Conservation (phyloP, 2,797 vertebrate species). For the Lepidocolaptes lacrymiger region DNA sequence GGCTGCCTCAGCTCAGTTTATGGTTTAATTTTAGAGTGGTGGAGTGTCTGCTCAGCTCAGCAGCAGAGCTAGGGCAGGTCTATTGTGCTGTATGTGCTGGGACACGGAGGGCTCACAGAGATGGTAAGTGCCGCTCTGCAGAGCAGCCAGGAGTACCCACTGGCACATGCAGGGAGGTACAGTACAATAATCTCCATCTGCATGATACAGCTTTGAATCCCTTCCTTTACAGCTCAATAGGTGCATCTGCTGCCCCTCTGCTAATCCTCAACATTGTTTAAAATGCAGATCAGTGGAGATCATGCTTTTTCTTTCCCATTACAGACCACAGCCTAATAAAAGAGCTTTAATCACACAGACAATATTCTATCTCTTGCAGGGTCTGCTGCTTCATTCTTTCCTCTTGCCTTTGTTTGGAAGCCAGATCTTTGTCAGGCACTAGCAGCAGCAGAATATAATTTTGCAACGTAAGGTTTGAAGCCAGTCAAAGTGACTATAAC, state of each 20-base stretch:
- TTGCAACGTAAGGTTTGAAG: not conserved
- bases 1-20: not conserved
- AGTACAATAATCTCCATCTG: slow-evolving; percentile 58
- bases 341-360: slow-evolving; percentile 38
- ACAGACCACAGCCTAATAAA: slow-evolving; percentile 33
- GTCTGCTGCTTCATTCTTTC: slow-evolving; percentile 27
- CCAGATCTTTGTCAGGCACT: slow-evolving; percentile 9
- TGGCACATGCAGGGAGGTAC: not conserved
- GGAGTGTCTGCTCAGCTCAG: not conserved
- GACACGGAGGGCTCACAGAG: not conserved
- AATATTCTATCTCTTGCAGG: slow-evolving; percentile 35
- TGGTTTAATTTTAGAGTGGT: not conserved
- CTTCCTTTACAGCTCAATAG: slow-evolving; percentile 55
- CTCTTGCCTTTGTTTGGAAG: slow-evolving; percentile 56
- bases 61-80: not conserved
- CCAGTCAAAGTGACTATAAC: not conserved
- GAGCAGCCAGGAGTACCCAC: not conserved
- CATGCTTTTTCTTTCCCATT: slow-evolving; percentile 6
- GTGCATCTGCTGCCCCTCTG: slow-evolving; percentile 58
- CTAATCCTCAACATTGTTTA: slow-evolving; percentile 60
- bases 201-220: not conserved
- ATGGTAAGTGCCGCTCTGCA: not conserved
- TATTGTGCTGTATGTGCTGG: not conserved
- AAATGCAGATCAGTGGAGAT: slow-evolving; percentile 61
- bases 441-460: slow-evolving; percentile 15